Conservation (phyloP, 2,797 vertebrate species). For the Mionectes olivaceus region DNA sequence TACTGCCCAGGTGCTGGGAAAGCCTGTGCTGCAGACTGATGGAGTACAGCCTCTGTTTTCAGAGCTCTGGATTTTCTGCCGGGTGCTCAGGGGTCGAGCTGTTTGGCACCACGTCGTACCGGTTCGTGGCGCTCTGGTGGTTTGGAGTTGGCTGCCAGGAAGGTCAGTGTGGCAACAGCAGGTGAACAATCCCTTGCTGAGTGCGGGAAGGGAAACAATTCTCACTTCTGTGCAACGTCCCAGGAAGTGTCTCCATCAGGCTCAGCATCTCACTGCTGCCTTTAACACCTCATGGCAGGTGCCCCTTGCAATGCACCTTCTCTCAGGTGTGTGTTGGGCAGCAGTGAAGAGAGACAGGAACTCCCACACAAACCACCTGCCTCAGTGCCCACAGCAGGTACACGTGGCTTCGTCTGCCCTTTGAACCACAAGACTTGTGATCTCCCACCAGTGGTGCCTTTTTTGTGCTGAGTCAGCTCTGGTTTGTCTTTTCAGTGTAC, state of each 20-base stretch:
- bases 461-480: neutral
- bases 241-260: rapidly evolving
- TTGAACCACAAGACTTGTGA: neutral
- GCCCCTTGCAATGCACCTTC: rapidly evolving
- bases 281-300: neutral
- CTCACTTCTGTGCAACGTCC: rapidly evolving
- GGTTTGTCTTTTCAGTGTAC: neutral
- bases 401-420: rapidly evolving
- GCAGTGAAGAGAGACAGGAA: neutral
- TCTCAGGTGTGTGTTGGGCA: neutral
- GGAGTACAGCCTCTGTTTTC: rapidly evolving
- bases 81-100: neutral
- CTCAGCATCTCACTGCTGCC: neutral
- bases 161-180: rapidly evolving
- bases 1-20: neutral
- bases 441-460: neutral
- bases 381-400: neutral
- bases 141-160: neutral
- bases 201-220: neutral
- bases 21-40: neutral
- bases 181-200: rapidly evolving
- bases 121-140: neutral
- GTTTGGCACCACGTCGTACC: neutral
- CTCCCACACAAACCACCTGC: rapidly evolving
- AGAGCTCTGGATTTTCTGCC: neutral